phyloP scores from a whole-genome alignment of 2,113 vertebrate species.

The Cnemophilus loriae region DNA sequence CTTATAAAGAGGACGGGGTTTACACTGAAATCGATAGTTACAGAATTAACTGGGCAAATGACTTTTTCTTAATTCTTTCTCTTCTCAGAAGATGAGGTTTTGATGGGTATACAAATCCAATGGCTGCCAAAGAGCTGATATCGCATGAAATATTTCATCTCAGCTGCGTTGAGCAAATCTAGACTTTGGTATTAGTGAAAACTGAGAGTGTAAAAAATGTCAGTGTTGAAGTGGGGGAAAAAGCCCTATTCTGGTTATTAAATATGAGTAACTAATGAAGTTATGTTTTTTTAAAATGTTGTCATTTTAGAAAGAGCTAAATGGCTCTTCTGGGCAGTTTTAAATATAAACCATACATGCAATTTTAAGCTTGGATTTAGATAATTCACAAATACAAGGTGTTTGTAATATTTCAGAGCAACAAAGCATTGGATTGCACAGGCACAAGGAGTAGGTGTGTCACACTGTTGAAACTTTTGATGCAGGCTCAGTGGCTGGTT shows the following conservation, averaged over 20 bases:
- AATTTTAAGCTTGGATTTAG: conserved; percentile 11
- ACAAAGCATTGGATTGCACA: neutral
- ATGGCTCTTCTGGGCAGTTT: neutral
- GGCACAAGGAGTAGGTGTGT: neutral
- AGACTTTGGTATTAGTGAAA: conserved; percentile 55
- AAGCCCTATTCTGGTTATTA: neutral
- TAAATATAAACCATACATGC: conserved; percentile 9
- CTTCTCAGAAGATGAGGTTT: conserved; percentile 70
- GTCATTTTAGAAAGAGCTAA: neutral
- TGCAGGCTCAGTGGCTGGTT: neutral
- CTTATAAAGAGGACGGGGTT: conserved; percentile 61
- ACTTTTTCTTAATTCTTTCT: conserved; percentile 67
- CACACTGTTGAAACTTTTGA: conserved; percentile 32
- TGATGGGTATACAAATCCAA: conserved; percentile 64
- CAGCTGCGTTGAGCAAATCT: conserved; percentile 26
- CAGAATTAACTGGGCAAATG: conserved; percentile 59
- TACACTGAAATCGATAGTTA: conserved; percentile 66
- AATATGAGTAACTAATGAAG: conserved; percentile 35
- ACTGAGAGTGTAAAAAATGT: conserved; percentile 7
- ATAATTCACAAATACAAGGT: neutral
- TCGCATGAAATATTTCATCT: conserved; percentile 57
- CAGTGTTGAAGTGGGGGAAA: neutral
- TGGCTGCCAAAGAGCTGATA: conserved; percentile 64
- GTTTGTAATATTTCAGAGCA: conserved; percentile 21
- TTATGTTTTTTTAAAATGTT: neutral